These are phyloP conservation scores for Philereme transversata DNA, from an alignment of 2,888 invertebrate species.

Conservation along the genomic window DNA sequence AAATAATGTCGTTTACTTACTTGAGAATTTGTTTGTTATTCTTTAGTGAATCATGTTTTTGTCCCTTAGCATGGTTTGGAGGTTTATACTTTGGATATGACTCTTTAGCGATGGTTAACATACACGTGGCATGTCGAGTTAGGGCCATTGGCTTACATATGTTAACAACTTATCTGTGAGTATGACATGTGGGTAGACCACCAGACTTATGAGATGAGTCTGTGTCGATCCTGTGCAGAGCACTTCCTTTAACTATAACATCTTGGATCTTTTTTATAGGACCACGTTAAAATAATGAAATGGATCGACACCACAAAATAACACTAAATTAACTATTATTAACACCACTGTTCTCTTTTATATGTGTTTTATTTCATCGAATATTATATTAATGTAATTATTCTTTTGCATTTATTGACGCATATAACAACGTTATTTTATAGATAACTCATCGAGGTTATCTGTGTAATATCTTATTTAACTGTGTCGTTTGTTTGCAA, in stretches of 20 bases:
- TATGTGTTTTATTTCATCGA: conserved; percentile 52
- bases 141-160: conserved; percentile 63
- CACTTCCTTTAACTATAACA: no score
- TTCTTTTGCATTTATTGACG: conserved; percentile 44
- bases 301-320: no score
- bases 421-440: no score
- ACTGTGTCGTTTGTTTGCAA: conserved; percentile 54
- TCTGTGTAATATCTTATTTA: conserved; percentile 44
- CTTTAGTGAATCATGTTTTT: conserved; percentile 4
- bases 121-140: conserved; percentile 55
- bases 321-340: no score
- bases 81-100: conserved; percentile 4
- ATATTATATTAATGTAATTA: conserved; percentile 46
- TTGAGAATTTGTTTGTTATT: background rate
- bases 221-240: no score
- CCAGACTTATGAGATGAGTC: conserved; percentile 43
- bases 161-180: conserved; percentile 59
- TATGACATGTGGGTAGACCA: conserved; percentile 57
- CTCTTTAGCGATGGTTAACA: conserved; percentile 50
- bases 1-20: background rate
- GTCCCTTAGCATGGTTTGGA: conserved; percentile 11
- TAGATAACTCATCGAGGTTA: conserved; percentile 24
- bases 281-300: no score
- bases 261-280: no score
- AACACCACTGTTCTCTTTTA: no score